These are phyloP conservation scores for Glomeris maerens DNA, from an alignment of 1,140 invertebrate genomes.

Conservation along the genomic window DNA sequence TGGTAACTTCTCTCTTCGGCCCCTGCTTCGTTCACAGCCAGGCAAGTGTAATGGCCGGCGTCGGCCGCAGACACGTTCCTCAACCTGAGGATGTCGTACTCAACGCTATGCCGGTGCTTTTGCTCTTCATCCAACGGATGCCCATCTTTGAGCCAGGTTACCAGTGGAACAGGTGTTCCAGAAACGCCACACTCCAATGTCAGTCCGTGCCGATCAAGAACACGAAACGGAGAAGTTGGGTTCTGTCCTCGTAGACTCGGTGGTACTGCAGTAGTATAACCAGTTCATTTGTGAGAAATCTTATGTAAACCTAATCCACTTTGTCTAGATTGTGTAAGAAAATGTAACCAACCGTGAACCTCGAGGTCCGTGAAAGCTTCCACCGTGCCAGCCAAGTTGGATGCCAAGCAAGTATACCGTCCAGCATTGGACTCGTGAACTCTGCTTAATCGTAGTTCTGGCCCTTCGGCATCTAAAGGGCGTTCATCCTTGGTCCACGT, in stretches of 20 bases:
- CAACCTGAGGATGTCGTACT: too few species aligned
- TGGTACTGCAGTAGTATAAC: too few species aligned
- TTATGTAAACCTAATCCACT: too few species aligned
- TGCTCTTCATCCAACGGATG: too few species aligned
- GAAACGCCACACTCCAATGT: conserved; percentile 24
- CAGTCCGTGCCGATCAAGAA: neutral
- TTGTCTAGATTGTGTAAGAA: too few species aligned
- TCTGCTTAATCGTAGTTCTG: neutral
- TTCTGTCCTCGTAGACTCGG: too few species aligned
- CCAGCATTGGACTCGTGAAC: conserved; percentile 1
- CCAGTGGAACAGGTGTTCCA: conserved; percentile 28
- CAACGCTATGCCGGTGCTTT: too few species aligned
- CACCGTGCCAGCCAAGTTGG: conserved; percentile 14
- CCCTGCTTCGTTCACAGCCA: neutral
- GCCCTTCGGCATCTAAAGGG: conserved; percentile 8
- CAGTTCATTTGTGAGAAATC: too few species aligned
- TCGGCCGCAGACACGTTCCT: conserved; percentile 2
- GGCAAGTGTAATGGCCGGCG: neutral
- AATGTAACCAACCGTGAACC: too few species aligned
- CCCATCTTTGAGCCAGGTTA: conserved; percentile 30
- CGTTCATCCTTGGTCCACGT: conserved; percentile 24
- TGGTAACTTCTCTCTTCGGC: conserved; percentile 1
- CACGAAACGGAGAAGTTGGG: too few species aligned
- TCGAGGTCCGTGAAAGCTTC: neutral
- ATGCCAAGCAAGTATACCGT: conserved; percentile 14